Evolutionary conservation across 2,888 invertebrate genomes (phyloP), one percentile per base, ranked within the genome.

Genomic region (Campaea margaritaria): DNA sequence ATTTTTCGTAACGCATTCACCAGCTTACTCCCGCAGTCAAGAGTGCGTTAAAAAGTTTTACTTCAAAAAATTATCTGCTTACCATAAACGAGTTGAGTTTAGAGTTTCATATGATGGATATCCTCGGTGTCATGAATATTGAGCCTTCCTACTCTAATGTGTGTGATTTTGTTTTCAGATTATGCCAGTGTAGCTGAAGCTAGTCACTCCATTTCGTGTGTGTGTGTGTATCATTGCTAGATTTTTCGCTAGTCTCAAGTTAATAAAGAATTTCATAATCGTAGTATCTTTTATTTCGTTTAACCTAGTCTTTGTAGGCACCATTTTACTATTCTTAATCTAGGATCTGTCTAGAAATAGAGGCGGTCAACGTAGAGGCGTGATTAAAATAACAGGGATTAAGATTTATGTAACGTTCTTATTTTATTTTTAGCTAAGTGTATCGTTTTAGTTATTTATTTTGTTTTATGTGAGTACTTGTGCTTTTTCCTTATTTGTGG

Each of bases 121-220:
- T 5, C 5, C 5, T 21, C 3, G 21, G 21, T 21, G 21, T 5
- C 21, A 21, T 21, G 21, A 21, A 3, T 21, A 3, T 21, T 21
- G 3, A 21, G 5, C 5, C 2, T 21, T 21, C 5, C 21, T 21
- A 21, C 5, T 21, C 3, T 21, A 5, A 4, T 16, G n/a, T 34
- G 15, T 55, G 16, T 42, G n/a, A 50, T 60, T 61, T 56, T 41
- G 34, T 48, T 69, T 69, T 36, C 69, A 67, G 67, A 49, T 52
- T 13, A 49, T 36, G 21, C 64, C 56, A 67, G 51, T 58, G 48
- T 69, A 69, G 62, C 56, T 60, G 65, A 47, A 34, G 68, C 67
- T 67, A 67, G 67, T 39, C 28, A 36, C 28, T 41, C 13, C 48
- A 58, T 58, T 58, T 42, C 27, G 51, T 52, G 58, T 51, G 47